phyloP scores from a whole-genome alignment of 2,113 vertebrate species.

The Platichthys flesus region DNA sequence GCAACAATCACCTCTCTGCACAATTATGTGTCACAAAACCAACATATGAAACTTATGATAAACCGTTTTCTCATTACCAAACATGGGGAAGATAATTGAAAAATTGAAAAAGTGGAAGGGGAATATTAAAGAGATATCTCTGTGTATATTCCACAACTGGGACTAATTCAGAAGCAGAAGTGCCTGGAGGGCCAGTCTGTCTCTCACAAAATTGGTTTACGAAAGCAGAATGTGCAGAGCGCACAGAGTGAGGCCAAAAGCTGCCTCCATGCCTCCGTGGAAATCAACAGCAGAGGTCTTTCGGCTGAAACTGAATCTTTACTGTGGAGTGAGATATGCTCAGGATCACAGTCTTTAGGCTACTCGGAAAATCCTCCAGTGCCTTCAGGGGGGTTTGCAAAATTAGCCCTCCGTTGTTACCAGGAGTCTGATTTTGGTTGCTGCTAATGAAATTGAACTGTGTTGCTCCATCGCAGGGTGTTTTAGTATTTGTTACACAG shows the following conservation, averaged over 20 bases:
- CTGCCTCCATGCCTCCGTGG: conserved; percentile 63
- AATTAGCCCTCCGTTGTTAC: conserved; percentile 55
- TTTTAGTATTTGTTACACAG: conserved; percentile 26
- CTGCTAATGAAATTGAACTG: conserved; percentile 39
- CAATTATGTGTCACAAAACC: conserved; percentile 63
- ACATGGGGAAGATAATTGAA: conserved; percentile 76
- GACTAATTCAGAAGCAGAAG: conserved; percentile 79
- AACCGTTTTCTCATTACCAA: conserved; percentile 74
- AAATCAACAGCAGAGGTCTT: conserved; percentile 64
- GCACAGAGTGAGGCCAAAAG: conserved; percentile 55
- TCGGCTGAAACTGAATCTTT: conserved; percentile 55
- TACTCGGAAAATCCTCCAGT: conserved; percentile 25
- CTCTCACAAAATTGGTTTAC: conserved; percentile 77
- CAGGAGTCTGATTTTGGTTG: conserved; percentile 36
- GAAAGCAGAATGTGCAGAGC: conserved; percentile 63
- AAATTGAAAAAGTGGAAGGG: conserved; percentile 70
- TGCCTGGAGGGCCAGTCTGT: conserved; percentile 74
- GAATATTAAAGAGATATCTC: conserved; percentile 79
- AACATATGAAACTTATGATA: conserved; percentile 66
- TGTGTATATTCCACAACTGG: conserved; percentile 75
- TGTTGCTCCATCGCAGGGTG: conserved; percentile 12
- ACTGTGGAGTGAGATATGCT: conserved; percentile 42
- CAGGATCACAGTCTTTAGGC: conserved; percentile 47
- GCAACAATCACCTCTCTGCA: conserved; percentile 38
- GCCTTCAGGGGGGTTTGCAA: conserved; percentile 47